phyloP scores from a whole-genome alignment of 2,113 vertebrate genomes.

The Istiophorus platypterus region DNA sequence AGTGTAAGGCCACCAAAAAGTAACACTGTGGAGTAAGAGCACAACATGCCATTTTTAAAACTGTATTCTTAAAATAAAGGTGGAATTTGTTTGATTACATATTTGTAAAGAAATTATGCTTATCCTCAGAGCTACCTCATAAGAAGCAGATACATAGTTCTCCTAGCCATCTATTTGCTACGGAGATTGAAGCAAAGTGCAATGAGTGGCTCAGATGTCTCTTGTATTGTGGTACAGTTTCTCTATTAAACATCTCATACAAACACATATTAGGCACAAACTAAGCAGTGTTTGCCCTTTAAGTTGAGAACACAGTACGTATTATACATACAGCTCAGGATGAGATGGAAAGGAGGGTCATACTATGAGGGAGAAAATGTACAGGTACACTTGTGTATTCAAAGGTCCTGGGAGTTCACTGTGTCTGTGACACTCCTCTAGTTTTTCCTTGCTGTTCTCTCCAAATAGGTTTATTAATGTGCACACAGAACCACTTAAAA shows the following conservation, averaged over 20 bases:
- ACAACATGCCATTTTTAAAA: neutral
- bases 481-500: neutral
- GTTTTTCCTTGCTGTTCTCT: neutral
- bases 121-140: neutral
- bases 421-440: neutral
- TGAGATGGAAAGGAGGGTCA: constrained; percentile 18
- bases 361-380: constrained; percentile 37
- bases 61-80: neutral
- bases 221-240: neutral
- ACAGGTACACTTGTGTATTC: constrained; percentile 25
- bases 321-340: constrained; percentile 42
- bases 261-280: constrained; percentile 24
- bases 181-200: constrained; percentile 8
- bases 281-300: constrained; percentile 43
- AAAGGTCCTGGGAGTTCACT: neutral
- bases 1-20: neutral
- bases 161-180: neutral
- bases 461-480: neutral
- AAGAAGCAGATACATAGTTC: constrained; percentile 3
- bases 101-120: too few relatives aligned
- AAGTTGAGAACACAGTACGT: constrained; percentile 42
- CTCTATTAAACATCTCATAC: constrained; percentile 31
- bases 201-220: constrained; percentile 46
- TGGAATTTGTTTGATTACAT: too few relatives aligned
- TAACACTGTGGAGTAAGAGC: neutral